A percentile compares a stretch with the other conserved stretches of the same genome.
phyloP scores from a whole-genome alignment of 1,140 invertebrate genomes.

The Brachionus manjavacas region DNA sequence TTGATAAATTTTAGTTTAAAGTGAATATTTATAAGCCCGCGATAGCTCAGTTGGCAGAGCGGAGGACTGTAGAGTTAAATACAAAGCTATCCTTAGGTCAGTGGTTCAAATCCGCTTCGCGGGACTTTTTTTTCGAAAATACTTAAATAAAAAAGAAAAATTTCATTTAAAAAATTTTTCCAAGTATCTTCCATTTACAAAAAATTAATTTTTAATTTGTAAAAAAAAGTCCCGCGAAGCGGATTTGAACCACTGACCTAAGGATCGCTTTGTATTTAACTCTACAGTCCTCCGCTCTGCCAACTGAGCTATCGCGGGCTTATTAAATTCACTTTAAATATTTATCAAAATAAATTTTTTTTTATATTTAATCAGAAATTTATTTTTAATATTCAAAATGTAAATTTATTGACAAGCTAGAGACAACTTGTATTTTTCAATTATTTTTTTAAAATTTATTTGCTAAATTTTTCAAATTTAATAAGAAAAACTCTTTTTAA shows the following conservation, averaged over 20 bases:
- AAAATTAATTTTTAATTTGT: not conserved
- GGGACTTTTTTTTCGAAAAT: not conserved
- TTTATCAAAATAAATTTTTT: not conserved
- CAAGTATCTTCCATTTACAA: too few relatives aligned
- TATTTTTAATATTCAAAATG: too few relatives aligned
- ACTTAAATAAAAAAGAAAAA: too few relatives aligned
- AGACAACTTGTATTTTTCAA: too few relatives aligned
- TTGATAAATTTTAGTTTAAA: too few relatives aligned
- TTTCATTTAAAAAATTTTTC: too few relatives aligned
- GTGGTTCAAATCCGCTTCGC: constrained; percentile 42
- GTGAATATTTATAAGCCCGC: not conserved
- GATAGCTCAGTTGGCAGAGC: constrained; percentile 43
- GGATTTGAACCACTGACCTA: constrained; percentile 43
- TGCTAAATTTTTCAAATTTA: too few relatives aligned
- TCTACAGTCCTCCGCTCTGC: constrained; percentile 43
- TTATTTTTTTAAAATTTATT: too few relatives aligned
- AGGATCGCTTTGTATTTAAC: constrained; percentile 41
- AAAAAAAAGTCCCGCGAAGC: constrained; percentile 39
- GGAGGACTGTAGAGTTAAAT: constrained; percentile 42
- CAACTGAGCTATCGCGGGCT: constrained; percentile 43
- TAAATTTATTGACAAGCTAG: too few relatives aligned
- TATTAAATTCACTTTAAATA: not conserved
- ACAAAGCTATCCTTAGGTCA: constrained; percentile 43
- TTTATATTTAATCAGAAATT: too few relatives aligned
- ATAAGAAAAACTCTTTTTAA: too few relatives aligned